Evolutionary conservation across 2,888 invertebrate species (phyloP).

Genomic region (Ernsta delagoae): DNA sequence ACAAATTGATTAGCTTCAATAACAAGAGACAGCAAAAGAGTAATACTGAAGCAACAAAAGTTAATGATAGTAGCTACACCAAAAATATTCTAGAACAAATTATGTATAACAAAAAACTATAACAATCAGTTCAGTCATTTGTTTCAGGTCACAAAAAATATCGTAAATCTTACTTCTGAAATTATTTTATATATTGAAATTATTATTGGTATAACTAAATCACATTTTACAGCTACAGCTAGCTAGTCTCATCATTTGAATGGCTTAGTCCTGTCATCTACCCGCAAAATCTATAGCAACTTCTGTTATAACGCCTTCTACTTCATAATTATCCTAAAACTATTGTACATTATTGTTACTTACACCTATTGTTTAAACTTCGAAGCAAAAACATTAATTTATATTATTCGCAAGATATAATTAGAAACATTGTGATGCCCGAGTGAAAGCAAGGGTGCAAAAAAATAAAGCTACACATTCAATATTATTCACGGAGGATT

Average conservation of each 20-base stretch:
- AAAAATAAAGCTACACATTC: slow-evolving; percentile 55
- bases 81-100: neutral
- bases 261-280: no score
- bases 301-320: no score
- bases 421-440: slow-evolving; percentile 44
- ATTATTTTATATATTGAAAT: slow-evolving; percentile 16
- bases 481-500: slow-evolving; percentile 52
- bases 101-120: neutral
- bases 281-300: no score
- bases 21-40: neutral
- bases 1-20: slow-evolving; percentile 7
- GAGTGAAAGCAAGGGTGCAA: slow-evolving; percentile 53
- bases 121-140: neutral
- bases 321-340: slow-evolving; percentile 22
- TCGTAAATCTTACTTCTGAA: slow-evolving; percentile 9
- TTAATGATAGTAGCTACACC: neutral
- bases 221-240: slow-evolving; percentile 13
- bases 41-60: slow-evolving; percentile 3
- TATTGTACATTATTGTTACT: slow-evolving; percentile 27
- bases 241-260: neutral
- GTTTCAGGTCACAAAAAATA: neutral
- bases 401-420: slow-evolving; percentile 25
- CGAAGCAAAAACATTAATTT: slow-evolving; percentile 25
- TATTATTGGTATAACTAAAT: slow-evolving; percentile 15
- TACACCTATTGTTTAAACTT: slow-evolving; percentile 21